A percentile compares a stretch with the other conserved stretches of the same genome.
phyloP scores from a whole-genome alignment of 1,140 invertebrate genomes.

The Alviniconcha marisindica region DNA sequence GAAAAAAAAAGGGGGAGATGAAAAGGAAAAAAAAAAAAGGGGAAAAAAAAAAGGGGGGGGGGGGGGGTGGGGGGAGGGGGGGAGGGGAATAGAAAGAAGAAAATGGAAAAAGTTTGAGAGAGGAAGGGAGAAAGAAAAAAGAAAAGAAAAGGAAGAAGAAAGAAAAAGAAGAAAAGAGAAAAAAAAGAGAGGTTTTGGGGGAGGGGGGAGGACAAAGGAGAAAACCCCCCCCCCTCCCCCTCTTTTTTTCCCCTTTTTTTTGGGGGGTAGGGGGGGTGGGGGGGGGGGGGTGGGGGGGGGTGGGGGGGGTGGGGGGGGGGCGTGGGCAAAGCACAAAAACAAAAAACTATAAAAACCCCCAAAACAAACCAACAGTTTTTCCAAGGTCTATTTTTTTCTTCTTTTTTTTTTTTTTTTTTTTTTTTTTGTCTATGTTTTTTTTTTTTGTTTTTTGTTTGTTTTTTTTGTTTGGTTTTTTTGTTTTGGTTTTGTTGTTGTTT shows the following conservation, averaged over 20 bases:
- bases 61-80: background rate
- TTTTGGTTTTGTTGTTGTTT: too few species aligned
- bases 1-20: constrained; percentile 1
- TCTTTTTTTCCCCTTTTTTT: too few species aligned
- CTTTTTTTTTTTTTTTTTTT: too few species aligned
- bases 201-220: background rate
- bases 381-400: too few species aligned
- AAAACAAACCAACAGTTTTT: too few species aligned
- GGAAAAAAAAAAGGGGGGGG: background rate
- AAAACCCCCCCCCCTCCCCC: background rate
- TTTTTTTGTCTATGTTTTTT: too few species aligned
- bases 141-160: background rate
- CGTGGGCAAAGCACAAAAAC: background rate
- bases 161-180: constrained; percentile 1
- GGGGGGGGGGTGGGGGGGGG: too few species aligned
- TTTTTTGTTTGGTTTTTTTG: too few species aligned
- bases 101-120: background rate
- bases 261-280: too few species aligned
- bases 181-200: background rate
- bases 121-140: background rate
- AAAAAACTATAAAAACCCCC: background rate
- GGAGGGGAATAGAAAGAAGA: background rate
- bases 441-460: too few species aligned
- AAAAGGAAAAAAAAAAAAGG: background rate
- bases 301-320: too few species aligned